phyloP scores from a whole-genome alignment of 2,888 invertebrate species.

The Agrochola circellaris region DNA sequence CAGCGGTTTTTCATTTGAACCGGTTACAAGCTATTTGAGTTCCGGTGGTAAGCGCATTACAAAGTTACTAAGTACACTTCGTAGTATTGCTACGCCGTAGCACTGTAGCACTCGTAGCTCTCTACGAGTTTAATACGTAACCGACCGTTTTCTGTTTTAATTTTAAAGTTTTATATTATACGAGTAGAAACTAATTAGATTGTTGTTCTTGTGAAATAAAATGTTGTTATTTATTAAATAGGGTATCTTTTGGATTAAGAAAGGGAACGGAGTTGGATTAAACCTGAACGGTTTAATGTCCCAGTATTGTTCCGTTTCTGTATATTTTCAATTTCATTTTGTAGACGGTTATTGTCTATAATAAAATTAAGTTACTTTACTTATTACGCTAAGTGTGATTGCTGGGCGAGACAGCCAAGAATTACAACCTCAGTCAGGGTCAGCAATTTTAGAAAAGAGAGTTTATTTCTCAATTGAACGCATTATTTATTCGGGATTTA shows the following conservation, averaged over 20 bases:
- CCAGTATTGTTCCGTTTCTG: conserved; percentile 3
- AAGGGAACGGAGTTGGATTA: conserved; percentile 22
- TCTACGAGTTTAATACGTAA: conserved; percentile 69
- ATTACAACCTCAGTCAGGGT: background rate
- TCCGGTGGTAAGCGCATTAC: conserved; percentile 69
- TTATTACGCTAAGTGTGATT: conserved; percentile 31
- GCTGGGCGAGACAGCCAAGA: background rate
- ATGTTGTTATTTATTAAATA: conserved; percentile 59
- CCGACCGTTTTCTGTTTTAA: conserved; percentile 70
- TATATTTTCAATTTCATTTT: conserved; percentile 43
- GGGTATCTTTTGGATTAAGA: conserved; percentile 39
- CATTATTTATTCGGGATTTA: background rate
- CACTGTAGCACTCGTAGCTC: conserved; percentile 63
- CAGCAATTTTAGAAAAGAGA: background rate
- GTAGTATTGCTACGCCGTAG: conserved; percentile 70
- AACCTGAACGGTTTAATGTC: conserved; percentile 14
- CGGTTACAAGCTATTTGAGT: conserved; percentile 72
- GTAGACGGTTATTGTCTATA: conserved; percentile 5
- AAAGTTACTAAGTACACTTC: conserved; percentile 73
- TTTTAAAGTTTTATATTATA: conserved; percentile 72
- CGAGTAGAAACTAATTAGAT: conserved; percentile 70
- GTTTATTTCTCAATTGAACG: background rate
- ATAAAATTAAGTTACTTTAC: conserved; percentile 27
- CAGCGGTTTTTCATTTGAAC: conserved; percentile 70
- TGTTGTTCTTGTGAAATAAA: conserved; percentile 66